phyloP scores from a whole-genome alignment of 2,888 invertebrate species.

The Proisotoma minuta region DNA sequence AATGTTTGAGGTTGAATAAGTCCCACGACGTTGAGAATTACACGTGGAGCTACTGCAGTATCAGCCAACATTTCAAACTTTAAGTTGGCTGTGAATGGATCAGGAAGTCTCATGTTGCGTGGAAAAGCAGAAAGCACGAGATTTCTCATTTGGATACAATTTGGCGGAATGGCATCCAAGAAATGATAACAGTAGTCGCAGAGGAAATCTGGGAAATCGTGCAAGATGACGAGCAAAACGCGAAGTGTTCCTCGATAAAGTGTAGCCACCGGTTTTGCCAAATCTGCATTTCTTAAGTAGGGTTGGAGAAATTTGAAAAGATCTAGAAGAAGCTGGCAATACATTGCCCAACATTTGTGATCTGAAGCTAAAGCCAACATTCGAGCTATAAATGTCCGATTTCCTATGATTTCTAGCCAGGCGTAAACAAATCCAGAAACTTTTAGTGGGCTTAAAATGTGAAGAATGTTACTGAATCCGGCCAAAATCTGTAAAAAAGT shows the following conservation, averaged over 20 bases:
- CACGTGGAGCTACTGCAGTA: conserved; percentile 80
- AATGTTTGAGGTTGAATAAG: conserved; percentile 83
- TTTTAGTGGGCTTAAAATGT: conserved; percentile 83
- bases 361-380: conserved; percentile 86
- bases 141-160: conserved; percentile 96
- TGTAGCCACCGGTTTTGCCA: conserved; percentile 87
- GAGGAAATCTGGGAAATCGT: conserved; percentile 98
- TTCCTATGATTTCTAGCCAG: conserved; percentile 96
- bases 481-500: conserved; percentile 72
- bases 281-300: conserved; percentile 92
- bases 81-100: conserved; percentile 96
- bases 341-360: conserved; percentile 96
- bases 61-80: conserved; percentile 89
- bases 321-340: conserved; percentile 90
- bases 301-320: conserved; percentile 95
- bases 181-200: conserved; percentile 99
- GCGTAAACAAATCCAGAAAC: conserved; percentile 97
- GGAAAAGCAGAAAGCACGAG: conserved; percentile 97
- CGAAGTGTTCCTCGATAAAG: conserved; percentile 94
- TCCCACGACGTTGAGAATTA: conserved; percentile 78
- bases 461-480: conserved; percentile 92
- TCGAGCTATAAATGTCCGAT: conserved; percentile 89
- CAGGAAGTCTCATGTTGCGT: conserved; percentile 93
- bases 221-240: conserved; percentile 87
- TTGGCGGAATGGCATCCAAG: conserved; percentile 98